These are phyloP conservation scores for Incurvaria masculella DNA, from an alignment of 2,888 invertebrate genomes.

Conservation along the genomic window DNA sequence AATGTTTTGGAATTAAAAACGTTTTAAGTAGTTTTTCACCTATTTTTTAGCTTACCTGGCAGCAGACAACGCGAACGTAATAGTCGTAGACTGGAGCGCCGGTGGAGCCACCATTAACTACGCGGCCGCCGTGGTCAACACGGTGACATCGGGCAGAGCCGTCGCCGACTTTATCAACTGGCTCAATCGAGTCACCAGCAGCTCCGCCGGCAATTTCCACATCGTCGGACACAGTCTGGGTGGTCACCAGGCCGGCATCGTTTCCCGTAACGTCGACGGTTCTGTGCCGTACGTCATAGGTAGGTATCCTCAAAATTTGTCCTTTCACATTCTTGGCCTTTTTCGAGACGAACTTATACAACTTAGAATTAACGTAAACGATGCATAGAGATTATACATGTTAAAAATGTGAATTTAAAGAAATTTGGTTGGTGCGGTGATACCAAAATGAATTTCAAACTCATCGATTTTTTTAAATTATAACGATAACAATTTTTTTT, in stretches of 20 bases:
- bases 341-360: no score
- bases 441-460: no score
- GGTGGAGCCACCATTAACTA: conserved; percentile 26
- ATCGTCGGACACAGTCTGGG: conserved; percentile 36
- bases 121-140: conserved; percentile 25
- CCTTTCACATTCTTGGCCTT: no score
- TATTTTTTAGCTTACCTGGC: conserved; percentile 27
- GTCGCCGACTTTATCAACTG: conserved; percentile 32
- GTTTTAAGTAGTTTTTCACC: not conserved
- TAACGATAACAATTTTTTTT: no score
- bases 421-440: no score
- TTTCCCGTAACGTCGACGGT: conserved; percentile 29
- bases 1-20: not conserved
- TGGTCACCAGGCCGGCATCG: conserved; percentile 33
- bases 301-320: no score
- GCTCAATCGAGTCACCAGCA: conserved; percentile 25
- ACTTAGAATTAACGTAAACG: no score
- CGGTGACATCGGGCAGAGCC: conserved; percentile 28
- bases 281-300: conserved; percentile 33
- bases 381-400: no score
- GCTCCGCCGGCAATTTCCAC: conserved; percentile 26
- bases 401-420: no score
- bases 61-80: conserved; percentile 34
- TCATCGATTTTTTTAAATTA: no score
- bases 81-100: conserved; percentile 36